phyloP scores from a whole-genome alignment of 1,140 invertebrate genomes.

The Lanistes nyassanus region DNA sequence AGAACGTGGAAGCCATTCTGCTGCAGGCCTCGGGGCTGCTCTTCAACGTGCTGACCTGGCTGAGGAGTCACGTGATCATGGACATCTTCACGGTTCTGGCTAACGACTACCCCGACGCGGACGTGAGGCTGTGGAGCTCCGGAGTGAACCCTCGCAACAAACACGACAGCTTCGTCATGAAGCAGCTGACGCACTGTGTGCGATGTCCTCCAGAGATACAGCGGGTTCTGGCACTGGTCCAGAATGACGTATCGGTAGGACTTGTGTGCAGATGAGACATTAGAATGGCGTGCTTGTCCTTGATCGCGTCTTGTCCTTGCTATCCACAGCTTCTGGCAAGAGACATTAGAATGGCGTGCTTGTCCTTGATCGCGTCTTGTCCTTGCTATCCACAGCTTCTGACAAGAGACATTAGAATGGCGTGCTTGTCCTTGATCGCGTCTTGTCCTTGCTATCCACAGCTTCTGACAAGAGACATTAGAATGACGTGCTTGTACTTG shows the following conservation, averaged over 20 bases:
- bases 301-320: background rate
- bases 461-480: too few species aligned
- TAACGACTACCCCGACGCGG: background rate
- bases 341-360: too few species aligned
- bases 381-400: too few species aligned
- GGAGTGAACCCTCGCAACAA: background rate
- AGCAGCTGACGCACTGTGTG: constrained; percentile 1
- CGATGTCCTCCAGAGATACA: constrained; percentile 5
- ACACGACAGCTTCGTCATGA: background rate
- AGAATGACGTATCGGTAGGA: constrained; percentile 3
- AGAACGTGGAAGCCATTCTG: background rate
- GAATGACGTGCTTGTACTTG: too few species aligned
- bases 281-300: background rate
- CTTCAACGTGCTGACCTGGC: constrained; percentile 7
- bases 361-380: too few species aligned
- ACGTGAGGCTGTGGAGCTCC: constrained; percentile 13
- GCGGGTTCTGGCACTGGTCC: background rate
- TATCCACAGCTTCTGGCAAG: too few species aligned
- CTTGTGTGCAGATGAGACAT: background rate
- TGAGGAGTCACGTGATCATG: background rate
- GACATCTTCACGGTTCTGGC: constrained; percentile 5
- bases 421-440: too few species aligned
- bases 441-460: too few species aligned
- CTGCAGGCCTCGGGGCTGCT: constrained; percentile 6
- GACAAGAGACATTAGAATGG: too few species aligned